phyloP scores from a whole-genome alignment of 2,888 invertebrate genomes.

The Ramazzottius varieornatus region DNA sequence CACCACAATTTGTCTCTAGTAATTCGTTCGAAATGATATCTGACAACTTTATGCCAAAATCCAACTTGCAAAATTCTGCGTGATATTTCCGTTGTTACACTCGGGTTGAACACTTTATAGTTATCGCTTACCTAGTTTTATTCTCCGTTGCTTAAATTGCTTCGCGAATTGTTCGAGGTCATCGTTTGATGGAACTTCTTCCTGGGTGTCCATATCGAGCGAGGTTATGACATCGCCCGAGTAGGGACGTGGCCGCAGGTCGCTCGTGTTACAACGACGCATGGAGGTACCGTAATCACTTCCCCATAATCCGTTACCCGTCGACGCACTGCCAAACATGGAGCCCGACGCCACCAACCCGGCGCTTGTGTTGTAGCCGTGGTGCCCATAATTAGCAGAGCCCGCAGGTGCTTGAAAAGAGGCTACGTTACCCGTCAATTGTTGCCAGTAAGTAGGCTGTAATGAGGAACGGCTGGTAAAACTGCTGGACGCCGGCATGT shows the following conservation, averaged over 20 bases:
- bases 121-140: conserved; percentile 50
- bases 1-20: too few relatives aligned
- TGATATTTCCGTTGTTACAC: too few relatives aligned
- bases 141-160: conserved; percentile 93
- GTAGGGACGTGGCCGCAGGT: not conserved
- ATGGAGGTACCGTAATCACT: not conserved
- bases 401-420: not conserved
- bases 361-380: not conserved
- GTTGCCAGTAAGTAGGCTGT: not conserved
- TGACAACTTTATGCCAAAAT: too few relatives aligned
- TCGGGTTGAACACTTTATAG: too few relatives aligned
- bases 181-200: conserved; percentile 79
- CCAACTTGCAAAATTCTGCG: too few relatives aligned
- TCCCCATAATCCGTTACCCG: not conserved
- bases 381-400: not conserved
- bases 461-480: not conserved
- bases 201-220: conserved; percentile 31
- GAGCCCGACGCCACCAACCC: not conserved
- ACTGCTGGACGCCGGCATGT: too few relatives aligned
- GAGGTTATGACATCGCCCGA: not conserved
- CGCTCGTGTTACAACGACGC: not conserved
- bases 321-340: not conserved
- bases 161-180: conserved; percentile 97
- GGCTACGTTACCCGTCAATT: not conserved
- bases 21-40: too few relatives aligned